phyloP scores from a whole-genome alignment of 2,888 invertebrate genomes.

The Ctenicera cuprea region DNA sequence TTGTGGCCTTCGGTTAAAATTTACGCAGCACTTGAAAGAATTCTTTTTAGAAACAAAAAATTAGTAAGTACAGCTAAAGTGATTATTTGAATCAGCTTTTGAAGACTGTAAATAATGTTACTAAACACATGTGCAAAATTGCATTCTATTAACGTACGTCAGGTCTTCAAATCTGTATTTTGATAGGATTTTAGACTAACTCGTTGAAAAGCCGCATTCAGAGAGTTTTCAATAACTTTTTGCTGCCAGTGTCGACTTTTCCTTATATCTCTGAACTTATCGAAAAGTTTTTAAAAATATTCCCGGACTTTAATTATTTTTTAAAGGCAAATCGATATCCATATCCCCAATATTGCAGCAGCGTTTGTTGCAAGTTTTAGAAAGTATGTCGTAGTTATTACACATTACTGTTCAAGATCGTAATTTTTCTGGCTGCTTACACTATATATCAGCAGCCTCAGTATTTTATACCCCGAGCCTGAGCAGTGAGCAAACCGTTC shows the following conservation, averaged over 20 bases:
- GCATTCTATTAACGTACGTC: not conserved
- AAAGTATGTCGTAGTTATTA: constrained; percentile 33
- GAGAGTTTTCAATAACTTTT: constrained; percentile 11
- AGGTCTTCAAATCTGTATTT: constrained; percentile 14
- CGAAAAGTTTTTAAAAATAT: constrained; percentile 16
- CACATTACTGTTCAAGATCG: constrained; percentile 32
- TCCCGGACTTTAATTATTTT: constrained; percentile 11
- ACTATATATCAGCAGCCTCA: constrained; percentile 5
- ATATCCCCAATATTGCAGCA: constrained; percentile 10
- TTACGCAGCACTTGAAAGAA: not conserved
- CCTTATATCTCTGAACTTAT: not conserved
- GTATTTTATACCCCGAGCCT: not conserved
- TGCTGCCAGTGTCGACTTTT: constrained; percentile 2
- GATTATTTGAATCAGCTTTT: not conserved
- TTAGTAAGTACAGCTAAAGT: not conserved
- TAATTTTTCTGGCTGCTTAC: constrained; percentile 22
- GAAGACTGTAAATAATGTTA: not conserved
- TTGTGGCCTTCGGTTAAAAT: constrained; percentile 14
- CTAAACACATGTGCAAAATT: no score
- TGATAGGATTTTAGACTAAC: constrained; percentile 4
- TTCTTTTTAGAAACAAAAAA: not conserved
- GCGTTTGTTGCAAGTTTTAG: constrained; percentile 22
- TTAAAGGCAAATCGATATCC: constrained; percentile 14
- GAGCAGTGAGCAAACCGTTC: constrained; percentile 17
- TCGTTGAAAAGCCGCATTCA: not conserved